These are phyloP conservation scores for Carabus problematicus DNA, from an alignment of 2,888 invertebrate genomes.

Conservation along the genomic window DNA sequence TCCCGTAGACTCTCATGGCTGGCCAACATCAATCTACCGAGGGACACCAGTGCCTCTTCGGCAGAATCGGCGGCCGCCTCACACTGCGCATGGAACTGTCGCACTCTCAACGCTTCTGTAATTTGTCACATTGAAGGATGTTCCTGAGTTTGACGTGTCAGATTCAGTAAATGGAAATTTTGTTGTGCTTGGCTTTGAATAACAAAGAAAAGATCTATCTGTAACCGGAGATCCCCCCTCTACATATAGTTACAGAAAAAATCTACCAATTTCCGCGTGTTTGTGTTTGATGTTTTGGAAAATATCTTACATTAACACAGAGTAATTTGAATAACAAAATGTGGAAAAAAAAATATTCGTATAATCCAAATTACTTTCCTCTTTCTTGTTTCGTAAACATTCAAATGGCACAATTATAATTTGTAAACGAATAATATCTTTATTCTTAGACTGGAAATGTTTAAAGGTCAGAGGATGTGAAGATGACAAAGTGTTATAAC, in stretches of 20 bases:
- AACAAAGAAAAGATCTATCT: constrained; percentile 25
- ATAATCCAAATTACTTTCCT: too few species aligned
- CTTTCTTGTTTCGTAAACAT: constrained; percentile 17
- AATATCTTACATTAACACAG: background rate
- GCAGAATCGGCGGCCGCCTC: constrained; percentile 53
- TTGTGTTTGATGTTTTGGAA: constrained; percentile 1
- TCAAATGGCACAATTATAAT: background rate
- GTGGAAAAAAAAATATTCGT: constrained; percentile 4
- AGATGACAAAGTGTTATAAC: too few species aligned
- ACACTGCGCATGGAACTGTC: constrained; percentile 75
- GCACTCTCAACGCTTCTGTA: constrained; percentile 85
- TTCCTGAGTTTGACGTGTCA: constrained; percentile 8
- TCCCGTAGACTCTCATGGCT: constrained; percentile 88
- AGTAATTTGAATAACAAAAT: background rate
- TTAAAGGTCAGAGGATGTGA: too few species aligned
- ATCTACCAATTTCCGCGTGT: constrained; percentile 1
- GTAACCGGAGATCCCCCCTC: constrained; percentile 4
- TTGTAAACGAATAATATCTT: too few species aligned
- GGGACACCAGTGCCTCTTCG: constrained; percentile 60
- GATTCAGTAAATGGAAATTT: constrained; percentile 15
- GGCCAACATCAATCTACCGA: constrained; percentile 85
- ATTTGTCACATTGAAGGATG: constrained; percentile 18
- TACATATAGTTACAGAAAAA: background rate
- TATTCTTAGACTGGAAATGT: too few species aligned
- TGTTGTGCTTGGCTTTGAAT: constrained; percentile 22